Evolutionary conservation across 2,888 invertebrate genomes (phyloP), one percentile per base, ranked within the genome.

Genomic region (Cerceris ruficornis): DNA sequence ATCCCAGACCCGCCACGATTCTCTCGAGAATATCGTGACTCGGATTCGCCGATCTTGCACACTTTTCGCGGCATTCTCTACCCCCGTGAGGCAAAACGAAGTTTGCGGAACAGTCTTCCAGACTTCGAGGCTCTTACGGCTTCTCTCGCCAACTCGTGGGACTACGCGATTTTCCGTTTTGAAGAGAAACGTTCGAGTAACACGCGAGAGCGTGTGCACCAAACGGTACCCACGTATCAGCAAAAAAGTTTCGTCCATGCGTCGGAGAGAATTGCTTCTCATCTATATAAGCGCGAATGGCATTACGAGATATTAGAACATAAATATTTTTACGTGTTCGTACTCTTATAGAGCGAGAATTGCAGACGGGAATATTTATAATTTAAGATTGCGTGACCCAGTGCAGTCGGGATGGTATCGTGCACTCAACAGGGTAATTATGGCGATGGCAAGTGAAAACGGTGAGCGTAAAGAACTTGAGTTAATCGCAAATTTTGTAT

Each of bases 21-120:
- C 83, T 75, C 74, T 6, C 0, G 78, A 64, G 83, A 83, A 81
- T 79, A 74, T 74, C 81, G 83, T 76, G 83, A 80, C 82, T 77
- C 80, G 67, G 79, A 77, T 80, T 81, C 75, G 64, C 72, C 79
- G 81, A 78, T 82, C 76, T 69, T 52, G 73, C 74, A 72, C 79
- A 79, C 80, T 76, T 76, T 77, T 72, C 69, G 77, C 71, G 67
- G 61, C 80, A 76, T 77, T 78, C 81, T 72, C 66, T 70, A 68
- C 61, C 71, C 69, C 60, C 65, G 69, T 50, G 74, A 72, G 78
- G 59, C 61, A 73, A 75, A 78, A 83, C 83, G 81, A 83, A 83
- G 82, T 83, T 83, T 83, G 78, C 71, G 62, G 70, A 83, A 81
- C 83, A 73, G 75, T 83, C 81, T 69, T 78, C 69, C 70, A 77